Evolutionary conservation across 2,888 invertebrate species (phyloP), one percentile per base, ranked within the genome.

Genomic region (Omphaloscelis lunosa): DNA sequence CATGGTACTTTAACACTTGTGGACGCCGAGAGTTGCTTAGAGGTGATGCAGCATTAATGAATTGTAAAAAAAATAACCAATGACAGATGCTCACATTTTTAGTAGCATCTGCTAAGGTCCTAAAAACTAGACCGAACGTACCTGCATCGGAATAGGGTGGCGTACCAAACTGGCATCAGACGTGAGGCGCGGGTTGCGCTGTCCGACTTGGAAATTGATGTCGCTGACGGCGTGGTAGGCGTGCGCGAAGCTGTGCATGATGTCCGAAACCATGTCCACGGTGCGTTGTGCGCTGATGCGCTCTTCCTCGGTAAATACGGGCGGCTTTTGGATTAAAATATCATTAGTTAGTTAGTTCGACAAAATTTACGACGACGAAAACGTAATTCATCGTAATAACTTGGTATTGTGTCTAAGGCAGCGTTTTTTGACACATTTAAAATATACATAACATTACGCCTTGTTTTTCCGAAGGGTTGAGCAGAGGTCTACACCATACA

Each of bases 171-270:
- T 72, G 1, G 89, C 68, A 17, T 94, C 95, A 0, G 95, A 91
- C 0, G 90, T 90, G 41, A 95, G 93, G 0, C 93, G 92, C 53
- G 93, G 91, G 67, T 88, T 88, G 9, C 86, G 84, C 61, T 90
- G 90, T 0, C 92, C 92, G 29, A 94, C 89, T 62, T 90, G 87
- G 70, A 94, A 90, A 93, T 98, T 98, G 68, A 99, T 97, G 92
- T 99, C 99, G 90, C 99, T 99, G 67, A 99, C 96, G 1, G 98
- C 98, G 92, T 99, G 99, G 93, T 98, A 98, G 2, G 98, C 98
- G 91, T 99, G 99, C 4, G 99, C 98, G 88, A 99, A 96, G 86
- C 98, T 98, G 93, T 99, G 99, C 91, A 99, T 96, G 41, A 98
- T 97, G 92, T 98, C 98, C 0, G 98, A 98, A 0, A 98, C 98